Conservation (phyloP, 92 coral and sea anemone species). For the Siderastrea siderea region DNA sequence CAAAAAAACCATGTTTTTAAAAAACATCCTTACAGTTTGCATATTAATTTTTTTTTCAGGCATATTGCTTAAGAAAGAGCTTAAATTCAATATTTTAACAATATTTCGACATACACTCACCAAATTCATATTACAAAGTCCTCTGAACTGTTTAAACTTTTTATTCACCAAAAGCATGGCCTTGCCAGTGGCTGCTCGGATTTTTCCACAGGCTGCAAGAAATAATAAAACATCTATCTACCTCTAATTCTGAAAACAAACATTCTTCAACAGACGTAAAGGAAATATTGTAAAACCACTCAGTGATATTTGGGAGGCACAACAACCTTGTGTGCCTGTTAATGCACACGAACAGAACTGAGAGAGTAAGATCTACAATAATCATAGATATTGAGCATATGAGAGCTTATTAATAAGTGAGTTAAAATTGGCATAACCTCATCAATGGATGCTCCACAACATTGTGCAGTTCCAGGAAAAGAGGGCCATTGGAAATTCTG, state of each 20-base stretch:
- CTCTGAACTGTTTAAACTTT: conserved; percentile 97
- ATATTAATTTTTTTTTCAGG: no score
- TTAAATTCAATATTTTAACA: no score
- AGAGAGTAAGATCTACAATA: no score
- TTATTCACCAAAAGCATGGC: conserved; percentile 94
- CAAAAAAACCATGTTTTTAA: background rate
- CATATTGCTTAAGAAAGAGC: no score
- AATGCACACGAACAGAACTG: no score
- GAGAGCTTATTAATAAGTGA: no score
- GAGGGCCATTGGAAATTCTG: no score
- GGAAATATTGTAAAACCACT: background rate
- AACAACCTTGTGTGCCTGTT: background rate
- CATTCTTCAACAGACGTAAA: background rate
- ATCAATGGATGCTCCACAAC: no score
- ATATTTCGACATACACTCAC: conserved; percentile 52
- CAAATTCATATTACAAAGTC: conserved; percentile 92
- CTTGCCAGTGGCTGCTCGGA: conserved; percentile 93
- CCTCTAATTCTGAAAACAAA: background rate
- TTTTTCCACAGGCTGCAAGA: conserved; percentile 86
- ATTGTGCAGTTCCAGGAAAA: no score
- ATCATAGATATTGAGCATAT: no score
- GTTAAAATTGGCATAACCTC: no score
- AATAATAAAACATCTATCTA: background rate
- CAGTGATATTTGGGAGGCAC: background rate
- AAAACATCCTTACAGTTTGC: no score